These are phyloP conservation scores for Chelonus formosanus DNA, from an alignment of 2,888 invertebrate species.

Conservation along the genomic window DNA sequence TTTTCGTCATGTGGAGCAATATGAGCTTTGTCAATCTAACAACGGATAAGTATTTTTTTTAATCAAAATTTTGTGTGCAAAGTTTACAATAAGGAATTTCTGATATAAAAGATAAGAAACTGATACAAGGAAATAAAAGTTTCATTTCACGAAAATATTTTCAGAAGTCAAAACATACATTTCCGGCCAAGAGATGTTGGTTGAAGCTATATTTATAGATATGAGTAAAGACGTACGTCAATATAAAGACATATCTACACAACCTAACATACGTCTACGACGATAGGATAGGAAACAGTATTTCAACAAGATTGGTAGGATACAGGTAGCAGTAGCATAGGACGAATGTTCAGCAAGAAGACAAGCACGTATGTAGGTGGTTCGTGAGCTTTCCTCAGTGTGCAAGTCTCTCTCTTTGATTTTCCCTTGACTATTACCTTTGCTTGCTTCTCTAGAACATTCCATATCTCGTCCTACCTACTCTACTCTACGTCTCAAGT, in stretches of 20 bases:
- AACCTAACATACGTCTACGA: slow-evolving; percentile 3
- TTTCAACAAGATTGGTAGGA: slow-evolving; percentile 8
- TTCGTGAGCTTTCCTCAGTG: background rate
- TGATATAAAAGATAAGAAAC: too few relatives aligned
- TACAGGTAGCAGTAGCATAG: slow-evolving; percentile 2
- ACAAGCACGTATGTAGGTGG: background rate
- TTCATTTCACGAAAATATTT: background rate
- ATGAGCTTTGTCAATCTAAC: background rate
- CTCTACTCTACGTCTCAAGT: background rate
- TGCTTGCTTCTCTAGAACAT: background rate
- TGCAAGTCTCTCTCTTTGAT: background rate
- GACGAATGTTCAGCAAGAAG: background rate
- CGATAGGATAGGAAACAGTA: background rate
- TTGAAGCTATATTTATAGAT: background rate
- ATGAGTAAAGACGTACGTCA: slow-evolving; percentile 1
- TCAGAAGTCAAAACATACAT: background rate
- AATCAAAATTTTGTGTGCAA: too few relatives aligned
- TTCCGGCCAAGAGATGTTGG: background rate
- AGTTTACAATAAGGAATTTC: too few relatives aligned
- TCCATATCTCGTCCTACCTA: background rate
- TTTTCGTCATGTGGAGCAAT: too few relatives aligned
- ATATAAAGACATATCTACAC: background rate
- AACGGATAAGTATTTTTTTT: too few relatives aligned
- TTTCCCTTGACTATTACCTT: too few relatives aligned
- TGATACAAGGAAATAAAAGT: too few relatives aligned